These are phyloP conservation scores for Phaethon lepturus DNA, from an alignment of 2,113 vertebrate species.

Conservation along the genomic window DNA sequence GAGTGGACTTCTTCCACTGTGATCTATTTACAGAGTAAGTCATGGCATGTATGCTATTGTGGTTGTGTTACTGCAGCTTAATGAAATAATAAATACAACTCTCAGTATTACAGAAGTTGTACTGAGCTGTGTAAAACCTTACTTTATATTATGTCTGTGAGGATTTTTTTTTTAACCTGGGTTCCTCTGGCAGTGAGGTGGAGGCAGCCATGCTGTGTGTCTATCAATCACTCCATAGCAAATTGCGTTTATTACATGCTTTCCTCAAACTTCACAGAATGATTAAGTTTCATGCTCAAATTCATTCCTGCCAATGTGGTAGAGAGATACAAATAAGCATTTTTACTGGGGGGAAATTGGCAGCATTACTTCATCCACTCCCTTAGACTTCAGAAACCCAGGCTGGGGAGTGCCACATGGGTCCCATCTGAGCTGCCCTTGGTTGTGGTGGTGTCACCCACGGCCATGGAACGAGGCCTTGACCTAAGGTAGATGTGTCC, in stretches of 20 bases:
- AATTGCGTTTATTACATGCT: neutral
- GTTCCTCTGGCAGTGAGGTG: neutral
- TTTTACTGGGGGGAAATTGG: neutral
- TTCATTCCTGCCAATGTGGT: neutral
- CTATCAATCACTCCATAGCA: neutral
- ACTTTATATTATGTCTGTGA: neutral
- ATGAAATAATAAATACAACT: constrained; percentile 19
- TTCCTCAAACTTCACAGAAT: neutral
- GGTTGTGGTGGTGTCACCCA: accelerated
- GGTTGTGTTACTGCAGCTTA: neutral
- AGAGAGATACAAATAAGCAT: neutral
- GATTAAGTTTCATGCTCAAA: neutral
- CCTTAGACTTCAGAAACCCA: neutral
- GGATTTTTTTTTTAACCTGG: neutral
- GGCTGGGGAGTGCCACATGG: neutral
- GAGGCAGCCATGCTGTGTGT: neutral
- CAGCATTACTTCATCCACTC: neutral
- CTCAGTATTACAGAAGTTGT: neutral
- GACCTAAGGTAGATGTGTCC: neutral
- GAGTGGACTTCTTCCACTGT: neutral
- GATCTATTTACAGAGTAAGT: neutral
- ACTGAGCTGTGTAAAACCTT: neutral
- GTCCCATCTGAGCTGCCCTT: neutral
- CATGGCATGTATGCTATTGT: constrained; percentile 3
- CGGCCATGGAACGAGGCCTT: neutral